A percentile compares a stretch with the other conserved stretches of the same genome.
These are phyloP conservation scores for Cecidostiba fungosa DNA, from an alignment of 2,888 invertebrate genomes.

Conservation along the genomic window DNA sequence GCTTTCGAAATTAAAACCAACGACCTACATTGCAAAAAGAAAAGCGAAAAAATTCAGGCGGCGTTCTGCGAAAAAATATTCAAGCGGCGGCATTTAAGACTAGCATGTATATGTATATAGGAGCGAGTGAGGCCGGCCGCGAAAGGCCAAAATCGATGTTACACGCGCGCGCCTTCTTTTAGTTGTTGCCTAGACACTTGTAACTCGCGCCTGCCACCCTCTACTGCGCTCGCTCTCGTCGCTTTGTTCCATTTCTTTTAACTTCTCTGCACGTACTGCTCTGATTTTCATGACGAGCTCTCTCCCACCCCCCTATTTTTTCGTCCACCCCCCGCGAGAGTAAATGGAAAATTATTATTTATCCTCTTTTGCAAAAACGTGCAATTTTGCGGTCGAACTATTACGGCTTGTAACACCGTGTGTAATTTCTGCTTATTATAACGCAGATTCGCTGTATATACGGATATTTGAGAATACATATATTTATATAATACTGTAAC, in stretches of 20 bases:
- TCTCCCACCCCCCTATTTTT: background rate
- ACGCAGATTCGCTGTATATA: too few relatives aligned
- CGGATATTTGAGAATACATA: too few relatives aligned
- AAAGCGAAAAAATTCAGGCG: background rate
- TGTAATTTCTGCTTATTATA: too few relatives aligned
- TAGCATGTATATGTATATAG: too few relatives aligned
- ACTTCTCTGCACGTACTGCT: constrained; percentile 51
- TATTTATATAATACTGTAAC: too few relatives aligned
- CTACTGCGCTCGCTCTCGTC: background rate
- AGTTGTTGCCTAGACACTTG: constrained; percentile 61
- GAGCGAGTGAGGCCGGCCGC: background rate
- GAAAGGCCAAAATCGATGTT: constrained; percentile 59
- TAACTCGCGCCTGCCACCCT: constrained; percentile 24
- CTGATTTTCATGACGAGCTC: constrained; percentile 46
- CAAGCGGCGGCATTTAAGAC: background rate
- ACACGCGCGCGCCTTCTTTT: constrained; percentile 57
- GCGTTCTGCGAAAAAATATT: background rate
- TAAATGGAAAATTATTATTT: background rate
- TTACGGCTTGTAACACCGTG: too few relatives aligned
- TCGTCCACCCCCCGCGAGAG: background rate
- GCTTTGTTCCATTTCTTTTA: constrained; percentile 49
- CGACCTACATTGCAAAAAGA: background rate
- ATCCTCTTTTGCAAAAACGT: too few relatives aligned
- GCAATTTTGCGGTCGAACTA: too few relatives aligned
- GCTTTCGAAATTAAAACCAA: background rate